Evolutionary conservation across 2,113 vertebrate species (phyloP).

Genomic region (Indicator indicator): DNA sequence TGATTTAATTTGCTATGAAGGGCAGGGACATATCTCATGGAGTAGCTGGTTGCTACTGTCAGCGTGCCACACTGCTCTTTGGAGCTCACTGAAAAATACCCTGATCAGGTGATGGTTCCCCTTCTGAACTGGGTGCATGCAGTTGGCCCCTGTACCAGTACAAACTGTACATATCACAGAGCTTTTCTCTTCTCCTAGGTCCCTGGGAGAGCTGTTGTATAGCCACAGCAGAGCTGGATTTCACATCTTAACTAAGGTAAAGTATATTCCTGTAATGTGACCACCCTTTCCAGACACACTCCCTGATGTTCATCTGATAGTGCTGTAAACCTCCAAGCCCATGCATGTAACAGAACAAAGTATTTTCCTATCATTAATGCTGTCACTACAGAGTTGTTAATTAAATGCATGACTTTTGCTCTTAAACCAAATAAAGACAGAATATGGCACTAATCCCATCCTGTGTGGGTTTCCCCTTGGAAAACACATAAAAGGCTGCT

Average conservation of each 20-base stretch:
- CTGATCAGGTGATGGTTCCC: not conserved
- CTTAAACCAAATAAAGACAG: not conserved
- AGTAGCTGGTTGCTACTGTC: conserved; percentile 11
- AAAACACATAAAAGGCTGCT: not conserved
- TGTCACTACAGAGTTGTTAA: not conserved
- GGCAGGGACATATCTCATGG: not conserved
- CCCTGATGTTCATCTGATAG: too few species aligned
- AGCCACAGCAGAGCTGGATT: not conserved
- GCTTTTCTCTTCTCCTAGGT: not conserved
- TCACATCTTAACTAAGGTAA: not conserved
- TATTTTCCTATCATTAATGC: not conserved
- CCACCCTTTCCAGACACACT: not conserved
- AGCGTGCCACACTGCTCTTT: not conserved
- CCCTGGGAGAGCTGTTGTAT: not conserved
- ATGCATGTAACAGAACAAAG: not conserved
- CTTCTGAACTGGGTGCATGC: not conserved
- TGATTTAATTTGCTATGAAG: conserved; percentile 51
- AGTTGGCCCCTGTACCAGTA: not conserved
- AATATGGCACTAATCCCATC: not conserved
- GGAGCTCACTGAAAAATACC: not conserved
- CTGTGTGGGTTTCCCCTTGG: not conserved
- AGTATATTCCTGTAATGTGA: not conserved
- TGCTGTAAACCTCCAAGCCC: not conserved
- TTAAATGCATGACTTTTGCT: not conserved
- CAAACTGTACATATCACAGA: not conserved